Percentiles rank a stretch among this genome's conserved stretches.
phyloP scores from a whole-genome alignment of 2,888 invertebrate genomes.

The Agrilus cyanescens region DNA sequence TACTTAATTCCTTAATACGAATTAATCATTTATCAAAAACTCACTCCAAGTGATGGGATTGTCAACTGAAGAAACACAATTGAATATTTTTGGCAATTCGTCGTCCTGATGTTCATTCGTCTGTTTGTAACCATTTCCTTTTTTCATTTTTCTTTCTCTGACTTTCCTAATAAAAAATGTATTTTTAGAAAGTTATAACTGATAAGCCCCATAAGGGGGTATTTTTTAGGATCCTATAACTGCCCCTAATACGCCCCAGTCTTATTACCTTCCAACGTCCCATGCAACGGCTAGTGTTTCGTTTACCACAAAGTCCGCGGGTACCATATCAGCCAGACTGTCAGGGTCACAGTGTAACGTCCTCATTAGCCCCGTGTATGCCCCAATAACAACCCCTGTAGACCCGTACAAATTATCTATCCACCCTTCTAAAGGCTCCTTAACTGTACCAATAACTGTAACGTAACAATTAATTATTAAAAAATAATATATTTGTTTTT shows the following conservation, averaged over 20 bases:
- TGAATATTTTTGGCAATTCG: conserved; percentile 18
- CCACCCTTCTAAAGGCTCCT: conserved; percentile 45
- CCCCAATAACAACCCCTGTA: conserved; percentile 34
- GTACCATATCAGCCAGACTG: conserved; percentile 49
- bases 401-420: conserved; percentile 60
- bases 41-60: conserved; percentile 49
- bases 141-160: too few species aligned
- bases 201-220: too few species aligned
- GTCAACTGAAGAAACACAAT: conserved; percentile 45
- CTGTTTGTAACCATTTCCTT: too few species aligned
- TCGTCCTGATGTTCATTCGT: too few species aligned
- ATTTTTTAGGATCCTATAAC: too few species aligned
- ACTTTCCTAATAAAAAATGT: too few species aligned
- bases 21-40: conserved; percentile 21
- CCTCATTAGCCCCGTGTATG: conserved; percentile 48
- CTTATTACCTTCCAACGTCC: too few species aligned
- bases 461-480: neutral
- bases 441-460: conserved; percentile 27
- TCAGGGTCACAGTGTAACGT: conserved; percentile 42
- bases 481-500: conserved; percentile 21
- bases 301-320: too few species aligned
- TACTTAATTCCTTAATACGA: too few species aligned
- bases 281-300: too few species aligned
- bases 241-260: too few species aligned
- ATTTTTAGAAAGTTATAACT: too few species aligned